These are phyloP conservation scores for Castor canadensis DNA, from an alignment of 2,113 vertebrate species.

Conservation along the genomic window DNA sequence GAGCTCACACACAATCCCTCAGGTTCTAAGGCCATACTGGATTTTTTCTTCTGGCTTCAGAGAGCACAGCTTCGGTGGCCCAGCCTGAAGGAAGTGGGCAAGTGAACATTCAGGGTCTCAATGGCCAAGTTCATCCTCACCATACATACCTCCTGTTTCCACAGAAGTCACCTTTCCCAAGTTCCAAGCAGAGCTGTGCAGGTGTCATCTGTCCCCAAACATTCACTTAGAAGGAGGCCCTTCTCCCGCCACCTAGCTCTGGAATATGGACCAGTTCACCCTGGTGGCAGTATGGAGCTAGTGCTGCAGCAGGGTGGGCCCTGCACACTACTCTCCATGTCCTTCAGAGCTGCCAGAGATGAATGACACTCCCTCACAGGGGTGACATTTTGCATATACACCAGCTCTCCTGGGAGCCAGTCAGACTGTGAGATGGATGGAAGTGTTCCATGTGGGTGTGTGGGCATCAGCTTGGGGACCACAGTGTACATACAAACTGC, in stretches of 20 bases:
- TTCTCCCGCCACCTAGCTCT: not conserved
- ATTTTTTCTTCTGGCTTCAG: not conserved
- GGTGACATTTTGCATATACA: rapidly evolving
- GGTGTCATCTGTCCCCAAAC: not conserved
- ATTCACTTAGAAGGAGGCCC: not conserved
- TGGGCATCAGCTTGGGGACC: rapidly evolving
- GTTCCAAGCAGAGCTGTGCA: not conserved
- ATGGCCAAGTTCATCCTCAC: not conserved
- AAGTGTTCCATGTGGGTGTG: rapidly evolving
- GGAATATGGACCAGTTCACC: not conserved
- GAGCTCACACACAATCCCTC: not conserved
- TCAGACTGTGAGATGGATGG: too few species aligned
- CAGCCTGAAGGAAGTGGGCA: not conserved
- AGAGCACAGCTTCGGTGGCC: not conserved
- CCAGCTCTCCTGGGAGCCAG: not conserved
- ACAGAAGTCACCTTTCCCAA: not conserved
- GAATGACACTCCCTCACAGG: rapidly evolving
- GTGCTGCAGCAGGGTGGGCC: rapidly evolving
- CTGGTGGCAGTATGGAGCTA: not conserved
- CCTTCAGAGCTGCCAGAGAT: not conserved
- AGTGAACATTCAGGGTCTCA: not conserved
- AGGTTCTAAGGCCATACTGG: not conserved
- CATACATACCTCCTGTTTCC: not conserved
- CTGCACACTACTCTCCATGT: not conserved
- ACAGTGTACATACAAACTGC: rapidly evolving